Base-by-base conservation (phyloP, 1,140 invertebrate genomes). In the Neomicropteryx cornuta region DNA sequence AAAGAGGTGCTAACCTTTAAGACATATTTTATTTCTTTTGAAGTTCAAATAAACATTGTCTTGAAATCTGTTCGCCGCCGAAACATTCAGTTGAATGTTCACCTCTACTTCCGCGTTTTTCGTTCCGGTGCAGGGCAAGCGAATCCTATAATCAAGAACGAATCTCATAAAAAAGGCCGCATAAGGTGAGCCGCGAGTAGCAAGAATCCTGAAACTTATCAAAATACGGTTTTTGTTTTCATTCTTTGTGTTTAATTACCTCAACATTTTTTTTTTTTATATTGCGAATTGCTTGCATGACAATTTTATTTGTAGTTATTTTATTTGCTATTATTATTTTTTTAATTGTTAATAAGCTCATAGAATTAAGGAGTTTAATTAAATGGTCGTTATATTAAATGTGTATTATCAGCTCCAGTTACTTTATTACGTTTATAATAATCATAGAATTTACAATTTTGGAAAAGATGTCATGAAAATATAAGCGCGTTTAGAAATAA, bases 1-100 rank as follows among this genome's bases (percentile, higher is more conserved):
- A n/a, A n/a, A n/a, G n/a, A n/a, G n/a, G n/a, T n/a, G n/a, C 57
- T 56, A 55, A 88, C 85, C 83, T 79, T 86, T 84, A 28, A 83
- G 70, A 52, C 88, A 92, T 48, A 88, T 83, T 67, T 90, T 91
- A 61, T 86, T 88, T 45, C 88, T 69, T 53, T 80, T 83, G 62
- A 92, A 83, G 40, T 81, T 76, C 19, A 91, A 66, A 33, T 73
- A 66, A 4, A 84, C 86, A 43, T 82, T 76, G 52, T 87, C 85
- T 50, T 76, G 70, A 30, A 65, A 63, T 2, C 71, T 66, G 37
- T 74, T 71, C n/a, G 72, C 68, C 0, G 74, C 66, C 3, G 77
- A 82, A 45, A 89, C 79, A 52, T 84, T 87, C 22, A 89, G 63
- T 54, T 83, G 77, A 44, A 89, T 70, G 28, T 72, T 71, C 20